Base-by-base conservation (phyloP, 2,888 invertebrate genomes). In the Chloroclystis v-ata region DNA sequence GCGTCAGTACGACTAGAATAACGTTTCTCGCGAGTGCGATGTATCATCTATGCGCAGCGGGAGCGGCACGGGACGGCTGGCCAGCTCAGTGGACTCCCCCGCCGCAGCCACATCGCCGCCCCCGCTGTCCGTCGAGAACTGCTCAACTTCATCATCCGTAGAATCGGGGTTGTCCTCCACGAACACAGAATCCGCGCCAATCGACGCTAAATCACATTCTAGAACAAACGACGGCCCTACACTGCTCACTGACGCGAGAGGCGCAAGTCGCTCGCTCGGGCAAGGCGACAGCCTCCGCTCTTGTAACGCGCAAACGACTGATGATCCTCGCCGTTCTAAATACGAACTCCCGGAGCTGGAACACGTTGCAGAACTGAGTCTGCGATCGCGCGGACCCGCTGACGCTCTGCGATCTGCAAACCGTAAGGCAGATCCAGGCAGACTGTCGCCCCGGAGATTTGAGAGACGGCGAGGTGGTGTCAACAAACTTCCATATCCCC, bases 251-350 rank as follows among this genome's bases (percentile, higher is more conserved):
- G 95, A 95, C 47, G 95, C 95, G 52, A 95, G 86, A 10, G 95
- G 95, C 14, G 95, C 95, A 54, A 93, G 84, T 61, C 91, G 85
- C 61, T 83, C 85, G 45, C 84, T 79, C 48, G 82, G 71, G 71
- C 95, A 95, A 6, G 96, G 95, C 28, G 96, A 95, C 41, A 94
- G 89, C 44, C 95, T 94, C n/a, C 96, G 95, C 59, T 93, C 92
- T 44, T 92, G 90, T 72, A 93, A 84, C 50, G 94, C 93, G 77
- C 94, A 89, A 46, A 92, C 93, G 54, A 94, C 92, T 29, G 94
- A 93, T 12, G 95, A 95, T 56, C 93, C 94, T 40, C 95, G 91
- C 40, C 95, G 90, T 75, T 95, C 95, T 69, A 95, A 86, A 70
- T 95, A 95, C 47, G 94, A 94, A 72, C 94, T 94, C 49, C 93